Evolutionary conservation across 1,140 invertebrate genomes (phyloP), one percentile per base, ranked within the genome.

Genomic region (Gonatopus flavifemur): DNA sequence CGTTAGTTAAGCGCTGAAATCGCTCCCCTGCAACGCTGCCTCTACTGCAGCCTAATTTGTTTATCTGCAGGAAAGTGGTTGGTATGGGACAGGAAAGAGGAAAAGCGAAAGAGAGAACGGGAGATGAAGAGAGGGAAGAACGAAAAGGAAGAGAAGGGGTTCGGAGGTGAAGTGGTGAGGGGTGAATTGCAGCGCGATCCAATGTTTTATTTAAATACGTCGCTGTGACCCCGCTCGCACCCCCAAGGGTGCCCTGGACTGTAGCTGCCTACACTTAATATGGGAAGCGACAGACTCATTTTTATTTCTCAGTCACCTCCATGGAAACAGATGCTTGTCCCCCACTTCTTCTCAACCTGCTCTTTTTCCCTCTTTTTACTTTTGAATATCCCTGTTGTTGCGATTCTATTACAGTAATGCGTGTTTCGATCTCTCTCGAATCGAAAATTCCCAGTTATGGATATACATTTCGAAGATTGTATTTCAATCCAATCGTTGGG

Each of bases 181-280:
- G 41, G 55, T 42, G 49, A 62, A 66, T 64, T 67, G 66, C 66
- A 66, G 45, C 31, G 46, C 54, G 52, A 64, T 62, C 64, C 65
- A 52, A 67, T 67, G 62, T 66, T 67, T 67, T 66, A 69, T 69
- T 69, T 69, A 69, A 69, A 67, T 69, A 67, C 63, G 58, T 62
- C 57, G 60, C 62, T 67, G 60, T 57, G 62, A 67, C 57, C 62
- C 62, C 48, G 53, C 57, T 57, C 61, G 40, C 38, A 58, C 54
- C 57, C 49, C 64, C 64, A 65, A 58, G 66, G 66, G 66, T 66
- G 59, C 59, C 64, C 64, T 68, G 66, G 64, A 60, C 64, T 49
- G 49, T 54, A 66, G 64, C 59, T 62, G 65, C 62, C 66, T 66
- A 61, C 64, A 63, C 64, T 68, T 68, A 66, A 68, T 66, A 66